Evolutionary conservation across 2,797 vertebrate species (phyloP).

Genomic region (Zalophus californianus): DNA sequence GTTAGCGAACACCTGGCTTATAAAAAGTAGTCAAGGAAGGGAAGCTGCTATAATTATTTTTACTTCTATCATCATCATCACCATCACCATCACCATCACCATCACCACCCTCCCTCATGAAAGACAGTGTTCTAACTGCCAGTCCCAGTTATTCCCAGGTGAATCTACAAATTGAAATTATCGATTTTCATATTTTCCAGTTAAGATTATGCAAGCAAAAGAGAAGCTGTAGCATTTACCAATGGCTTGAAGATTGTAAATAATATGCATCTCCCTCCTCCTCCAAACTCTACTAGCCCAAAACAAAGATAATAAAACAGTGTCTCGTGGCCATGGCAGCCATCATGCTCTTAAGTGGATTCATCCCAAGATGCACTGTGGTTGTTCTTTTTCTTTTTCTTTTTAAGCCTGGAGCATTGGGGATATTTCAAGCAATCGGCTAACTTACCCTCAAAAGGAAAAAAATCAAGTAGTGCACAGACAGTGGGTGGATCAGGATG

Average conservation of each 20-base stretch:
- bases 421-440: constrained; percentile 44
- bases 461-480: constrained; percentile 50
- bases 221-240: background rate
- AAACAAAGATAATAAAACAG: background rate
- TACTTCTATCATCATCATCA: background rate
- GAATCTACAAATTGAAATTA: background rate
- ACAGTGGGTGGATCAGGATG: constrained; percentile 52
- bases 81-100: background rate
- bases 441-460: constrained; percentile 52
- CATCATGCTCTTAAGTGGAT: background rate
- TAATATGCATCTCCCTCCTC: background rate
- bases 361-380: background rate
- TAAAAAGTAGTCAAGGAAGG: background rate
- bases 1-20: background rate
- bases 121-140: background rate
- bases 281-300: background rate
- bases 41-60: background rate
- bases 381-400: background rate
- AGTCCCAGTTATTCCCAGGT: background rate
- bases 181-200: background rate
- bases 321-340: background rate
- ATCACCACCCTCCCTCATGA: background rate
- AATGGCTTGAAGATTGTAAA: background rate
- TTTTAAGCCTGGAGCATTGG: background rate
- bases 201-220: background rate